Evolutionary conservation across 2,113 vertebrate genomes (phyloP), one percentile per base, ranked within the genome.

Genomic region (Sisor rabdophorus): DNA sequence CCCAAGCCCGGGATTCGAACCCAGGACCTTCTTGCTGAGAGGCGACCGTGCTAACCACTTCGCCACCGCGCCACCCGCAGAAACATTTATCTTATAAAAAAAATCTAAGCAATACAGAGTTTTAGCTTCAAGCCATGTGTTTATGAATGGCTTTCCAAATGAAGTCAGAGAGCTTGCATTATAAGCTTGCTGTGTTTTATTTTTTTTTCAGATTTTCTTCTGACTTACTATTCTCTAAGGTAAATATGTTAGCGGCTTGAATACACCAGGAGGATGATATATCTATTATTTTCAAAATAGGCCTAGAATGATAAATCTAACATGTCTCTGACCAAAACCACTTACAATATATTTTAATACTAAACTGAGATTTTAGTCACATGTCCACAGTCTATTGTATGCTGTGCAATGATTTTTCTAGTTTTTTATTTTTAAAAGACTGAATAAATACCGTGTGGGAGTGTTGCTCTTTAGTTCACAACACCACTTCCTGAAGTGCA

Each of bases 101-200:
- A 40, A 55, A 15, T 47, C 54, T 32, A 52, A 71, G 19, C 22
- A 54, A 22, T 24, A 58, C 19, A 48, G 50, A 53, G 17, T 24
- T 13, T 47, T 32, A 44, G 3, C 16, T 60, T 44, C 36, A 67
- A 24, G 52, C 30, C 24, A 60, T 56, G 24, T 19, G 10, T 20
- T 52, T 26, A 63, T 58, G 26, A 30, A 76, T 48, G 24, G 15
- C 30, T 12, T 76, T 26, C 19, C 67, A 54, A 63, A 52, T 32
- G 26, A 73, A 56, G 60, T n/a, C 36, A 36, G 54, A 67, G 32
- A 50, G 40, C 40, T 53, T 22, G 58, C 44, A 68, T 74, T 58
- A 17, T 30, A 79, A 24, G 40, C 26, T n/a, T 72, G 20, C 60
- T 77, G 54, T 12, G 11, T 12, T 36, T 52, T 55, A 19, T 59